Conservation (phyloP, 2,113 vertebrate genomes). For the Mola mola region DNA sequence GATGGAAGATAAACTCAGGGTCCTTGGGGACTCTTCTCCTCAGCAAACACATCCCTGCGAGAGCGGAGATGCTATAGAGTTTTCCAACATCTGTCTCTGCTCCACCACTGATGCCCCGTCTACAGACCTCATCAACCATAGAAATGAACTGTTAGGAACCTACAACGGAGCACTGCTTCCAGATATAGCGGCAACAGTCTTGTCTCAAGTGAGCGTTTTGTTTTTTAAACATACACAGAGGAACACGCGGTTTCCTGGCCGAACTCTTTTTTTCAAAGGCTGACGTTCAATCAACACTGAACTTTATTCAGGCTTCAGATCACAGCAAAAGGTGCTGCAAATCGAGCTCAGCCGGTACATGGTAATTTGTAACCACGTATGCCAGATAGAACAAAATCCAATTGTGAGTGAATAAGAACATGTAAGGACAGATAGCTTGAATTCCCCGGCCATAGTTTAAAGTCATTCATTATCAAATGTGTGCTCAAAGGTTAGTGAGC, state of each 20-base stretch:
- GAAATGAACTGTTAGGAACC: slow-evolving; percentile 73
- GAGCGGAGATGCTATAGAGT: slow-evolving; percentile 78
- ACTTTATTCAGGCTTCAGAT: slow-evolving; percentile 38
- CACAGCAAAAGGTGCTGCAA: neutral
- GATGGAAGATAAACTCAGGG: slow-evolving; percentile 84
- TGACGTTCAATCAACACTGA: slow-evolving; percentile 37
- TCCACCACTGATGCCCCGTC: slow-evolving; percentile 57
- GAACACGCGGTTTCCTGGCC: slow-evolving; percentile 51
- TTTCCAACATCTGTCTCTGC: slow-evolving; percentile 78
- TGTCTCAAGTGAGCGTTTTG: slow-evolving; percentile 64
- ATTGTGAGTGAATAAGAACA: slow-evolving; percentile 63
- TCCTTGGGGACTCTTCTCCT: slow-evolving; percentile 76
- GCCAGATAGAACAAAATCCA: slow-evolving; percentile 33
- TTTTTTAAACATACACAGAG: slow-evolving; percentile 55
- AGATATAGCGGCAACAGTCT: slow-evolving; percentile 59
- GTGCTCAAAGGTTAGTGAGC: slow-evolving; percentile 82
- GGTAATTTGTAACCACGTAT: slow-evolving; percentile 41
- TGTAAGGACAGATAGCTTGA: slow-evolving; percentile 79
- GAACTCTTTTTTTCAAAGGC: slow-evolving; percentile 57
- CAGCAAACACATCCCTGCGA: slow-evolving; percentile 74
- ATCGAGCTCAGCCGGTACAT: neutral
- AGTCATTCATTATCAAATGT: slow-evolving; percentile 87
- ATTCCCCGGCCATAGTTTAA: slow-evolving; percentile 85
- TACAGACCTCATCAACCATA: slow-evolving; percentile 77
- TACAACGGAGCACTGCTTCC: slow-evolving; percentile 52